Evolutionary conservation across 2,797 vertebrate genomes (phyloP).

Genomic region (Momotus momota): DNA sequence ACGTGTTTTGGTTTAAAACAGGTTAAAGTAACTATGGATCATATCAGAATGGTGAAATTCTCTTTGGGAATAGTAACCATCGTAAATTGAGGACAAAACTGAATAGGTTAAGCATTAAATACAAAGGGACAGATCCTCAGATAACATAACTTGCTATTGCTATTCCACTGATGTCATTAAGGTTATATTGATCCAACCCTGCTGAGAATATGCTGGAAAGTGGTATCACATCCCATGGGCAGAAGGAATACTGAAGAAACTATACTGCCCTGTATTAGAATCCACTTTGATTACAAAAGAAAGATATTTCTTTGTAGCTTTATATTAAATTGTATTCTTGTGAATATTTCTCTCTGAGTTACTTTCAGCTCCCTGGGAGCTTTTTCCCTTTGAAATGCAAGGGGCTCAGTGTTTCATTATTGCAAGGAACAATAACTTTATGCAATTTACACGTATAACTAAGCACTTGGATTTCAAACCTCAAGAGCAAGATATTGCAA

Average conservation of each 20-base stretch:
- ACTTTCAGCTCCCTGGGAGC: background rate
- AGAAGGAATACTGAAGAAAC: background rate
- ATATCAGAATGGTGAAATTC: background rate
- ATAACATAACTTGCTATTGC: background rate
- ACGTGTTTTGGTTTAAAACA: background rate
- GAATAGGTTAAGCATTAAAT: conserved; percentile 13
- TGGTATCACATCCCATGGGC: background rate
- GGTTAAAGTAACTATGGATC: background rate
- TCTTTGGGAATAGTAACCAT: background rate
- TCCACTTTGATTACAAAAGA: background rate
- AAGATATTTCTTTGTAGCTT: conserved; percentile 1
- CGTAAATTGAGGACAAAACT: background rate
- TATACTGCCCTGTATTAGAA: background rate
- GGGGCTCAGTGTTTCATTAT: background rate
- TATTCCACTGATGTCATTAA: conserved; percentile 20
- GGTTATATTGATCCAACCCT: conserved; percentile 1
- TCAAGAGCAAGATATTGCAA: background rate
- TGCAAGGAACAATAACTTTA: conserved; percentile 20
- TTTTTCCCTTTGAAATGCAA: conserved; percentile 6
- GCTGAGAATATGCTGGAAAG: conserved; percentile 8
- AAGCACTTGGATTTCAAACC: conserved; percentile 27
- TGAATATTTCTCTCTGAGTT: conserved; percentile 1
- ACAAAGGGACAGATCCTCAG: background rate
- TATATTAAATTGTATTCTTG: conserved; percentile 7
- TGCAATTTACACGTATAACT: conserved; percentile 33